A percentile compares a stretch with the other conserved stretches of the same genome.
Conservation (phyloP, 1,140 invertebrate species). For the Heliconius hewitsoni region DNA sequence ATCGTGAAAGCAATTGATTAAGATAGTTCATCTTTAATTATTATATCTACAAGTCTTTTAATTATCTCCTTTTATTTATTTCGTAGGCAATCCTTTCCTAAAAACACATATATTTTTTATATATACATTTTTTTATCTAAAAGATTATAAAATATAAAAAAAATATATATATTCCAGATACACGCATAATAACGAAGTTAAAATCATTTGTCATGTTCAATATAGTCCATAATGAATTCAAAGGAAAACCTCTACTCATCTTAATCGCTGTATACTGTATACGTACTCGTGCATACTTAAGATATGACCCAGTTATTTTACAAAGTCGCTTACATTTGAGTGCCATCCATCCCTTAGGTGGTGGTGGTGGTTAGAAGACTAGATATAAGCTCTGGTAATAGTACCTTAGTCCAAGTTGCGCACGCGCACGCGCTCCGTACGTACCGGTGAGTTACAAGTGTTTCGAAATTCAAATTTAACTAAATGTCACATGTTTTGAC, state of each 20-base stretch:
- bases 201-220: slow-evolving; percentile 34
- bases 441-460: slow-evolving; percentile 68
- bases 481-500: slow-evolving; percentile 20
- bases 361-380: slow-evolving; percentile 60
- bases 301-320: slow-evolving; percentile 47
- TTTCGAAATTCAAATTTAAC: slow-evolving; percentile 26
- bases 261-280: neutral
- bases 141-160: neutral
- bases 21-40: slow-evolving; percentile 15
- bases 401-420: slow-evolving; percentile 57
- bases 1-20: slow-evolving; percentile 15
- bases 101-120: neutral
- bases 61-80: no score
- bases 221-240: slow-evolving; percentile 32
- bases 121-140: neutral
- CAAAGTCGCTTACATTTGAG: slow-evolving; percentile 49
- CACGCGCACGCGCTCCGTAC: slow-evolving; percentile 64
- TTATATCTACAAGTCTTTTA: neutral
- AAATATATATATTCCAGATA: neutral
- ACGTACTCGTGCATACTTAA: slow-evolving; percentile 42
- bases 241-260: slow-evolving; percentile 36
- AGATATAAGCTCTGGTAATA: slow-evolving; percentile 60
- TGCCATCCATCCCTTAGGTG: slow-evolving; percentile 66
- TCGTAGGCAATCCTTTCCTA: no score
- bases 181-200: neutral